Evolutionary conservation across 2,888 invertebrate species (phyloP), one percentile per base, ranked within the genome.

Genomic region (Zootermopsis nevadensis): DNA sequence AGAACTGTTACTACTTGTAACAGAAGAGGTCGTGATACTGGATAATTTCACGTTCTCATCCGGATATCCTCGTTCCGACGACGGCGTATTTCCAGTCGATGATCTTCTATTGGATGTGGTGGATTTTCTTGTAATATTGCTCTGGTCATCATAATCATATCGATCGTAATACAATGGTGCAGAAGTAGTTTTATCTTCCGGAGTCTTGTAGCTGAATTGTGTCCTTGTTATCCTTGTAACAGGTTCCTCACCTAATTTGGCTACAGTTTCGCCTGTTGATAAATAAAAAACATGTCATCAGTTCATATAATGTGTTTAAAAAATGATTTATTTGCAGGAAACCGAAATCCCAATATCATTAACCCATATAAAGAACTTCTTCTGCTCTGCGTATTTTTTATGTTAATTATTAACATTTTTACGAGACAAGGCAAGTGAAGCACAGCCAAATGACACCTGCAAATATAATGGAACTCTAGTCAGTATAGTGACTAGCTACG

Each of bases 171-270:
- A 53, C 85, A 81, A 60, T 31, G 81, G 81, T 22, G 84, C 81
- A 27, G 82, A 72, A 35, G 81, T 81, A 35, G 42, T 83, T 35
- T 85, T 85, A 19, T 86, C 85, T 74, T 86, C 85, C 10, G 87
- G 86, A n/a, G 86, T 86, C 67, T 87, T 85, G 85, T 88, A 88
- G 79, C 94, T 93, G 89, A 94, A 95, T 85, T 94, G 93, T 15
- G 94, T 94, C 85, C 94, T 92, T 84, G 93, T 94, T 67, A 95
- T 92, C 83, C 93, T 92, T 77, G 94, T 94, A 79, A 92, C 91
- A 0, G 95, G 94, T 87, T 93, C 93, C 74, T 93, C 90, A 60
- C 94, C 94, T 89, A 81, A 94, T 93, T 87, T 93, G 92, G 86
- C 94, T 91, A 85, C 94, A 93, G 94, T 93, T 87, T 94, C 94